Evolutionary conservation across 2,113 vertebrate species (phyloP).

Genomic region (Apteryx owenii): DNA sequence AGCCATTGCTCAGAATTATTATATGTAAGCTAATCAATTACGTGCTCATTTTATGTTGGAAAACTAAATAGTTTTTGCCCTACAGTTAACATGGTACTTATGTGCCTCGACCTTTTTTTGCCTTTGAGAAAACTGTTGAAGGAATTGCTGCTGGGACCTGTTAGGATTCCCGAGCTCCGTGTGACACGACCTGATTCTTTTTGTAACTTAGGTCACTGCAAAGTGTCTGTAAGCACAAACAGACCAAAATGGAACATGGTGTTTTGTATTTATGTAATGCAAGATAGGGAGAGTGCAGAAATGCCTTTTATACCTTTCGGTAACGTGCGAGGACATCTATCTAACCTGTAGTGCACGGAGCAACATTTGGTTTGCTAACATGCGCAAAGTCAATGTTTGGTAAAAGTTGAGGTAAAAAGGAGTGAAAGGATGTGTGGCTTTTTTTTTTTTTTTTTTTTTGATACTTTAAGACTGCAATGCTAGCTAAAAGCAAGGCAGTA

Average conservation of each 20-base stretch:
- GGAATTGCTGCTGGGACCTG: no score
- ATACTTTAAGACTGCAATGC: not conserved
- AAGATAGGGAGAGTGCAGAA: not conserved
- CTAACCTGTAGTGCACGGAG: not conserved
- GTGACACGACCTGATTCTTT: not conserved
- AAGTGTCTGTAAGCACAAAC: not conserved
- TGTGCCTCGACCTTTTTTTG: not conserved
- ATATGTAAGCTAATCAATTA: not conserved
- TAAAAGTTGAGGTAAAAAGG: not conserved
- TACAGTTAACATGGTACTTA: not conserved
- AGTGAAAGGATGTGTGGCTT: not conserved
- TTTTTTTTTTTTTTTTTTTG: fast-evolving
- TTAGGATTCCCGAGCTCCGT: not conserved
- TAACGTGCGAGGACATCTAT: not conserved
- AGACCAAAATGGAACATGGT: fast-evolving
- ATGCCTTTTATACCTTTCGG: not conserved
- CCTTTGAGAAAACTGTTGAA: not conserved
- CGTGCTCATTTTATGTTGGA: not conserved
- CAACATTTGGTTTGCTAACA: not conserved
- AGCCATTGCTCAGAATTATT: fast-evolving
- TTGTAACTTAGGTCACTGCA: not conserved
- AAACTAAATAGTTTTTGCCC: not conserved
- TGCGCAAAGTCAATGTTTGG: not conserved
- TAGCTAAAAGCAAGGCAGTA: not conserved
- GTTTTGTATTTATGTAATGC: fast-evolving